A percentile compares a stretch with the other conserved stretches of the same genome.
Evolutionary conservation across 2,113 vertebrate species (phyloP).

Genomic region (Mystacornis crossleyi): DNA sequence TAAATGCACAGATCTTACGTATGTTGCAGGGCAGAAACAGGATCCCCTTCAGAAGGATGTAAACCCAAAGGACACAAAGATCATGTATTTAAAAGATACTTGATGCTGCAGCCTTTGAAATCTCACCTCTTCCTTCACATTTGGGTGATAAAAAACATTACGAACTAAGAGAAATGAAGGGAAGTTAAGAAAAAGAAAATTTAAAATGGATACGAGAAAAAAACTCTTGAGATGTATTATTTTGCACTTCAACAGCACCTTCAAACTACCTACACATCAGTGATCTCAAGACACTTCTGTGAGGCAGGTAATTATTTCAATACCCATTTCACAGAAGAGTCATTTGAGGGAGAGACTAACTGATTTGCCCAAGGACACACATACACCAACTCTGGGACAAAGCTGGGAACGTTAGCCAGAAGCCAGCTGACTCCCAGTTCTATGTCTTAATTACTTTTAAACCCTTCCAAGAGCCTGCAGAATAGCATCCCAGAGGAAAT

Average conservation of each 20-base stretch:
- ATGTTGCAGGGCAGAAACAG: constrained; percentile 67
- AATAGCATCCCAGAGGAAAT: not conserved
- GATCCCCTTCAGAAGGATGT: constrained; percentile 67
- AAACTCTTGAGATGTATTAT: constrained; percentile 54
- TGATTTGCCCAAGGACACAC: not conserved
- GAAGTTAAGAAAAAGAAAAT: constrained; percentile 70
- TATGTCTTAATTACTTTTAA: constrained; percentile 4
- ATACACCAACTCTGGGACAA: not conserved
- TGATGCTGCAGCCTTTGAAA: constrained; percentile 69
- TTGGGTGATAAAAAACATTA: constrained; percentile 69
- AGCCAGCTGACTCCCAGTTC: constrained; percentile 1
- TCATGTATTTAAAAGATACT: constrained; percentile 63
- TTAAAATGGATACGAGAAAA: constrained; percentile 63
- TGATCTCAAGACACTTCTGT: not conserved
- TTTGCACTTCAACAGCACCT: constrained; percentile 68
- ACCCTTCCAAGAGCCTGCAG: not conserved
- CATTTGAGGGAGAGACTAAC: not conserved
- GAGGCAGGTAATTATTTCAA: constrained; percentile 19
- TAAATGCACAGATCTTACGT: constrained; percentile 63
- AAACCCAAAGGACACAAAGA: constrained; percentile 71
- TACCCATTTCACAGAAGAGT: constrained; percentile 8
- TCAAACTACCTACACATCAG: constrained; percentile 38
- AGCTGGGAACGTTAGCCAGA: constrained; percentile 17
- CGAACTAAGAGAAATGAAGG: constrained; percentile 66
- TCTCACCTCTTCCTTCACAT: constrained; percentile 70